Evolutionary conservation across 2,797 vertebrate species (phyloP), one percentile per base, ranked within the genome.

Genomic region (Typhlichthys subterraneus): DNA sequence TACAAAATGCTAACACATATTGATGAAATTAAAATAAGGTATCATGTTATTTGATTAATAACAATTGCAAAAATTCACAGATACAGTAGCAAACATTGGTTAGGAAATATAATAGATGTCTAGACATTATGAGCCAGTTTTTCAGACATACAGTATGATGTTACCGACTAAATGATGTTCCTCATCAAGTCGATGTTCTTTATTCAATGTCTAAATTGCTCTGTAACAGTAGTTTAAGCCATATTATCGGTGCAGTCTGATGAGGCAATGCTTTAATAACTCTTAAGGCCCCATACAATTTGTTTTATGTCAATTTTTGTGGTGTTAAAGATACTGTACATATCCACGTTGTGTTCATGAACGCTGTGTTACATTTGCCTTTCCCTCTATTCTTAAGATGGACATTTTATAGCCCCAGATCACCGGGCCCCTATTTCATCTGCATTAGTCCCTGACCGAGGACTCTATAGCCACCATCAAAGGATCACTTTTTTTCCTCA

Each of bases 1-100:
- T 80, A 81, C 80, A 79, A 77, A 82, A 73, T 51, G 31, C 72
- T 81, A 69, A 85, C 53, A 67, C 72, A 57, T 61, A 87, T 82
- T 87, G 62, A 9, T 53, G 52, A 72, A 15, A 45, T 88, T 84
- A 76, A 72, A 80, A 67, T 73, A 76, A 65, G 63, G 67, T 69
- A 38, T 8, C 33, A 38, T 38, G 33, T 38, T 8, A 38, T 75
- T 85, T 75, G 33, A 19, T 83, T 81, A 80, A 85, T 87, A 84
- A 76, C 81, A 86, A 82, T 84, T 73, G 2, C 19, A 23, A 38
- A 58, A 49, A 85, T 83, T 85, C 77, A 70, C 17, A 15, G 31
- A 80, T 8, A 23, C 19, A 23, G 19, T 23, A 38, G 33, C 33
- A 38, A 38, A 38, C 5, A 38, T 38, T 5, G 33, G 33, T 38